A percentile compares a stretch with the other conserved stretches of the same genome.
Evolutionary conservation across 2,888 invertebrate species (phyloP).

Genomic region (Eilema caniola): DNA sequence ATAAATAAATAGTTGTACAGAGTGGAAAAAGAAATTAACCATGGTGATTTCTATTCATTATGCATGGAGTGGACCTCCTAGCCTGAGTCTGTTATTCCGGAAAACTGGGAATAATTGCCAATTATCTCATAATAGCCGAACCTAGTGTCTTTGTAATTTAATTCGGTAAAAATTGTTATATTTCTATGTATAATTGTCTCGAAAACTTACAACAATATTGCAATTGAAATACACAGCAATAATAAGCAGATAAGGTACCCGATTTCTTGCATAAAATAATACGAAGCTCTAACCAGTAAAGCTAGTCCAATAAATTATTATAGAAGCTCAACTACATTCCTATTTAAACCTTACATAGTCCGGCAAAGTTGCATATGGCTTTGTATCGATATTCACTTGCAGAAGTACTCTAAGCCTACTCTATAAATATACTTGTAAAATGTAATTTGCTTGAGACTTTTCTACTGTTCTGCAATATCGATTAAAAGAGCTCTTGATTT

Average conservation of each 20-base stretch:
- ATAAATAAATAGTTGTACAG: too few relatives aligned
- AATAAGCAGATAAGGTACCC: not conserved
- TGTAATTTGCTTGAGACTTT: not conserved
- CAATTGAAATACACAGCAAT: too few relatives aligned
- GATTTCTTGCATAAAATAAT: not conserved
- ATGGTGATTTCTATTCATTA: too few relatives aligned
- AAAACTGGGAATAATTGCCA: too few relatives aligned
- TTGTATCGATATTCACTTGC: not conserved
- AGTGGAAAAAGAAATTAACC: too few relatives aligned
- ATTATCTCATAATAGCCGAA: too few relatives aligned
- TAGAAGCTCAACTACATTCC: not conserved
- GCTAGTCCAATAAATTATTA: not conserved
- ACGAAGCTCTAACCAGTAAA: not conserved
- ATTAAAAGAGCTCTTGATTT: not conserved
- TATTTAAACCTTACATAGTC: not conserved
- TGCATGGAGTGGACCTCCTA: too few relatives aligned
- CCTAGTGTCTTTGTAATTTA: too few relatives aligned
- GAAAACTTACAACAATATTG: too few relatives aligned
- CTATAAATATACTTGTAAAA: not conserved
- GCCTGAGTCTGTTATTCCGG: too few relatives aligned
- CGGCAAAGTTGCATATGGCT: not conserved
- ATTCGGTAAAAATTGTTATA: too few relatives aligned
- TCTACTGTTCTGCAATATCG: not conserved
- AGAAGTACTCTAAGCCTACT: not conserved
- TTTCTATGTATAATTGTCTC: too few relatives aligned